Evolutionary conservation across 1,140 invertebrate species (phyloP).

Genomic region (Heliconius hewitsoni): DNA sequence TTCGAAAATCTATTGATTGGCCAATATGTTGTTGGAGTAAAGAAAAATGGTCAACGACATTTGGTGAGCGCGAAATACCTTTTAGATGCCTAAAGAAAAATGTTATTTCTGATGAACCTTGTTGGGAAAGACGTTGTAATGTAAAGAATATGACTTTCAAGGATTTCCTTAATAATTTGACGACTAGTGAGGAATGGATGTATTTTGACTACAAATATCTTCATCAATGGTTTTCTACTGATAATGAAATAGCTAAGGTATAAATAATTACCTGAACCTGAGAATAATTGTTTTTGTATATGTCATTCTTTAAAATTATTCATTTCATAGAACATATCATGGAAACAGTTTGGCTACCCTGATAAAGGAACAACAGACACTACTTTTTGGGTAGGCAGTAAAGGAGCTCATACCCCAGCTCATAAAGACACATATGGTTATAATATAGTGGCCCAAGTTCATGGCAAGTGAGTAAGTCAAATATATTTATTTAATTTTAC

Average conservation of each 20-base stretch:
- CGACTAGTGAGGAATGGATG: slow-evolving; percentile 82
- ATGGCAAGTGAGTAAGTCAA: slow-evolving; percentile 86
- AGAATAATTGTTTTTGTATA: neutral
- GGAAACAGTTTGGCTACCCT: slow-evolving; percentile 89
- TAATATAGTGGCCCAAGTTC: slow-evolving; percentile 94
- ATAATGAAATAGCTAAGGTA: slow-evolving; percentile 84
- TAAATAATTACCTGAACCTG: neutral
- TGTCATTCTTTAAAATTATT: slow-evolving; percentile 6
- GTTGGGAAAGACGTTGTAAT: slow-evolving; percentile 88
- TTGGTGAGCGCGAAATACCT: slow-evolving; percentile 67
- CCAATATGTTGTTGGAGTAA: slow-evolving; percentile 66
- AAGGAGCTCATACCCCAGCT: slow-evolving; percentile 94
- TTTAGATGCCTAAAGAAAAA: slow-evolving; percentile 73
- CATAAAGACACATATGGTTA: slow-evolving; percentile 97
- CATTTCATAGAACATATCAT: slow-evolving; percentile 84
- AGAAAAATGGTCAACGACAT: slow-evolving; percentile 78
- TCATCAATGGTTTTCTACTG: slow-evolving; percentile 84
- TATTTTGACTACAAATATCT: slow-evolving; percentile 95
- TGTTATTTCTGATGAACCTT: slow-evolving; percentile 82
- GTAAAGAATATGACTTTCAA: slow-evolving; percentile 82
- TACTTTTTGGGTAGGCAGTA: slow-evolving; percentile 95
- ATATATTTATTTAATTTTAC: neutral
- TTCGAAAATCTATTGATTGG: slow-evolving; percentile 65
- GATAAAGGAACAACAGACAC: slow-evolving; percentile 86
- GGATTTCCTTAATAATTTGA: slow-evolving; percentile 83